Percentiles rank a stretch among this genome's conserved stretches.
phyloP scores from a whole-genome alignment of 2,797 vertebrate genomes.

The Heterohyrax brucei region DNA sequence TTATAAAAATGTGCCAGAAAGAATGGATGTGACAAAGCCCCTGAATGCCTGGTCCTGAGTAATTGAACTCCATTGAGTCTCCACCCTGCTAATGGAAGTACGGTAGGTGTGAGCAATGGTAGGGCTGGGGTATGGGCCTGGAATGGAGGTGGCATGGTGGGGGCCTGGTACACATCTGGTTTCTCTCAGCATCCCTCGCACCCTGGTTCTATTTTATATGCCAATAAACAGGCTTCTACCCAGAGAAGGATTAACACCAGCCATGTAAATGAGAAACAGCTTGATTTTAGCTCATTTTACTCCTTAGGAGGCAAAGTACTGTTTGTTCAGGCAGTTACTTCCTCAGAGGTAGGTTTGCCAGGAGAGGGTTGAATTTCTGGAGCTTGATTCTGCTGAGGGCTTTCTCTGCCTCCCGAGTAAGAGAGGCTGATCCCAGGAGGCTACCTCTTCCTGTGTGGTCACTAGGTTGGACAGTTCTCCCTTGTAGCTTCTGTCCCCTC shows the following conservation, averaged over 20 bases:
- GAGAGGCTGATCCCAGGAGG: neutral
- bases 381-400: neutral
- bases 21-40: neutral
- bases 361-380: neutral
- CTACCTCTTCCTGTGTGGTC: neutral
- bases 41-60: neutral
- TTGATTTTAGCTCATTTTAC: conserved; percentile 1
- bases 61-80: neutral
- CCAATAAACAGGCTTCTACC: neutral
- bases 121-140: neutral
- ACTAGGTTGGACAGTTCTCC: neutral
- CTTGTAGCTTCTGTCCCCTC: neutral
- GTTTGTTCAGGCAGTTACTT: conserved; percentile 1
- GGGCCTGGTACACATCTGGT: neutral
- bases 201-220: neutral
- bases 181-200: neutral
- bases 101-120: neutral
- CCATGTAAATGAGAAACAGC: neutral
- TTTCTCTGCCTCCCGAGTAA: neutral
- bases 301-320: neutral
- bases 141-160: neutral
- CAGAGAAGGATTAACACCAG: neutral
- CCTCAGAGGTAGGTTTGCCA: neutral
- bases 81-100: neutral
- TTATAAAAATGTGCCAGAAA: neutral